Percentiles rank a stretch among this genome's conserved stretches.
These are phyloP conservation scores for Synergus japonicus DNA, from an alignment of 2,888 invertebrate species.

Conservation along the genomic window DNA sequence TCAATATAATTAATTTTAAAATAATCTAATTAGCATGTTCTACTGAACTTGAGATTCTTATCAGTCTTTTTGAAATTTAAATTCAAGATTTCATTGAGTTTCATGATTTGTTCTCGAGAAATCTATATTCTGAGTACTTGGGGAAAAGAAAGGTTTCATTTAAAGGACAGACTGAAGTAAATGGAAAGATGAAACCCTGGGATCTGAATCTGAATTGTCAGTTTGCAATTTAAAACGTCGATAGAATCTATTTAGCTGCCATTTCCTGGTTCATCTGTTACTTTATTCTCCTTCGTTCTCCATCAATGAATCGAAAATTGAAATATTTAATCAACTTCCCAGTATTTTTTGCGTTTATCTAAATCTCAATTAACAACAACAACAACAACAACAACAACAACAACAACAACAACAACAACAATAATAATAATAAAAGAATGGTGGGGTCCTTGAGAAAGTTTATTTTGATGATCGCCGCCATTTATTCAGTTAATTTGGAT, in stretches of 20 bases:
- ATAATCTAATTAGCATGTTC: no score
- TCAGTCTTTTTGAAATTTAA: neutral
- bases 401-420: no score
- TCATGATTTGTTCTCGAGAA: neutral
- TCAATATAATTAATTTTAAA: no score
- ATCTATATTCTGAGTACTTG: neutral
- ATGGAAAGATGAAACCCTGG: slow-evolving; percentile 50
- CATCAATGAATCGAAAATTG: neutral
- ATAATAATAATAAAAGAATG: no score
- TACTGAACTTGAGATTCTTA: neutral
- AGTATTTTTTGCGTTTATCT: no score
- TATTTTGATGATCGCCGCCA: no score
- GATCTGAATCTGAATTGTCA: slow-evolving; percentile 46
- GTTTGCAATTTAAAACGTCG: slow-evolving; percentile 43
- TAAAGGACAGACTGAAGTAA: slow-evolving; percentile 51
- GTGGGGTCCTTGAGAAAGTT: no score
- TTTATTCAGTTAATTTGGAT: no score
- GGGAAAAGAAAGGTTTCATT: slow-evolving; percentile 43
- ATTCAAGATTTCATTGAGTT: neutral
- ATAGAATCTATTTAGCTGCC: slow-evolving; percentile 46
- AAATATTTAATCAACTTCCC: neutral
- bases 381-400: no score
- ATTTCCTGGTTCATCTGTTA: slow-evolving; percentile 43
- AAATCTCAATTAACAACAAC: no score
- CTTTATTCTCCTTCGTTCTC: neutral